Evolutionary conservation across 2,888 invertebrate species (phyloP).

Genomic region (Metopia argyrocephala): DNA sequence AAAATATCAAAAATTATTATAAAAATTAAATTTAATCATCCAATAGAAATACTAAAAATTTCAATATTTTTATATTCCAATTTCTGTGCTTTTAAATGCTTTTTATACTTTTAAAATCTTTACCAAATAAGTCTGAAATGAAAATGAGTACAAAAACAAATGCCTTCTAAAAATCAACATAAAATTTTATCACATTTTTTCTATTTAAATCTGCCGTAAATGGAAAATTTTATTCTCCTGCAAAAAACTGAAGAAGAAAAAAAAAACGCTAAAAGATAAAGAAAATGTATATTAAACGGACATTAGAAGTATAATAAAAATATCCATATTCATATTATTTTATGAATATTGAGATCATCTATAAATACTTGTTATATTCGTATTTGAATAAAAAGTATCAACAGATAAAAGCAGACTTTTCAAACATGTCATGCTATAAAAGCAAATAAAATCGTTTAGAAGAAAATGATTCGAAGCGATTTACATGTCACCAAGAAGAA

Average conservation of each 20-base stretch:
- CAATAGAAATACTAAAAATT: slow-evolving; percentile 9
- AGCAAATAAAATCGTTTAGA: no score
- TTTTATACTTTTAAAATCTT: slow-evolving; percentile 1
- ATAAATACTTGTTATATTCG: slow-evolving; percentile 26
- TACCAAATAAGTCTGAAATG: no score
- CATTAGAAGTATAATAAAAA: slow-evolving; percentile 33
- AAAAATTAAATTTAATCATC: slow-evolving; percentile 3
- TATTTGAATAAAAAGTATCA: no score
- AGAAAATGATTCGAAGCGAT: no score
- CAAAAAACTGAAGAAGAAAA: slow-evolving; percentile 18
- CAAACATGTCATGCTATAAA: no score
- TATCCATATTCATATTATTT: slow-evolving; percentile 32
- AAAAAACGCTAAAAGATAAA: no score
- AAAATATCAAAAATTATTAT: background rate
- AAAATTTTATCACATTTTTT: background rate
- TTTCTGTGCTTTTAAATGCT: background rate
- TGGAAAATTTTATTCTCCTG: background rate
- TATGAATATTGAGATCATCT: slow-evolving; percentile 28
- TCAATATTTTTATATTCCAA: no score
- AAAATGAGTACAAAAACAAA: no score
- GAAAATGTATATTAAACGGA: slow-evolving; percentile 12
- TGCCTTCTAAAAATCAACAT: no score
- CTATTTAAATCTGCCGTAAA: background rate
- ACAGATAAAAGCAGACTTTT: no score
- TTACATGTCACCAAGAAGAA: no score